These are phyloP conservation scores for Perognathus longimembris DNA, from an alignment of 2,113 vertebrate species.

Conservation along the genomic window DNA sequence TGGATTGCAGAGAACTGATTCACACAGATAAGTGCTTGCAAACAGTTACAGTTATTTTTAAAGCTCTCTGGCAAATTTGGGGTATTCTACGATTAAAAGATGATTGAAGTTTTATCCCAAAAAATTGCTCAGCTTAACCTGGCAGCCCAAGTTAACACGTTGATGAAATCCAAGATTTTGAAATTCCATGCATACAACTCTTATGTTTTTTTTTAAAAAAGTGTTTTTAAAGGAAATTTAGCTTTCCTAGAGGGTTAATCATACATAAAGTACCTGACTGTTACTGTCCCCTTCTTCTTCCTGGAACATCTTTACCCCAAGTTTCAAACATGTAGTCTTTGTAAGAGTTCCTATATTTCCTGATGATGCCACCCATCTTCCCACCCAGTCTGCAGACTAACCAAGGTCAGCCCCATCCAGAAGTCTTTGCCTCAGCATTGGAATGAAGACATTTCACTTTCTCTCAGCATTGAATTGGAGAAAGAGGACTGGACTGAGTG, in stretches of 20 bases:
- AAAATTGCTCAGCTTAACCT: slow-evolving; percentile 40
- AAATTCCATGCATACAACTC: slow-evolving; percentile 50
- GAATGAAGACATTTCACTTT: background rate
- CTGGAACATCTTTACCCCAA: background rate
- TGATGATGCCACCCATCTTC: background rate
- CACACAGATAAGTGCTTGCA: slow-evolving; percentile 70
- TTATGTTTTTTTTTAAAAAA: slow-evolving; percentile 39
- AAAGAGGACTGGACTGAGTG: background rate
- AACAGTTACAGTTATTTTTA: slow-evolving; percentile 63
- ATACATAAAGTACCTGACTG: background rate
- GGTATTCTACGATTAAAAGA: slow-evolving; percentile 46
- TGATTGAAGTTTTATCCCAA: slow-evolving; percentile 59
- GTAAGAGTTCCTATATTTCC: background rate
- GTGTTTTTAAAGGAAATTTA: slow-evolving; percentile 55
- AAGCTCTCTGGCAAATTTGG: slow-evolving; percentile 55
- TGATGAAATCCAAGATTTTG: slow-evolving; percentile 8
- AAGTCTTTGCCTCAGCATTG: background rate
- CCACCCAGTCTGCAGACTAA: background rate
- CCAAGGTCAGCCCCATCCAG: background rate
- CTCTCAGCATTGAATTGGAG: background rate
- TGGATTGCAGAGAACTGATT: slow-evolving; percentile 67
- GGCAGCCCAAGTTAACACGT: slow-evolving; percentile 47
- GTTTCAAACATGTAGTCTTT: background rate
- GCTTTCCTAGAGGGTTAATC: slow-evolving; percentile 13
- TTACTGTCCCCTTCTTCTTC: background rate